These are phyloP conservation scores for Philopotamus ludificatus DNA, from an alignment of 1,140 invertebrate species.

Conservation along the genomic window DNA sequence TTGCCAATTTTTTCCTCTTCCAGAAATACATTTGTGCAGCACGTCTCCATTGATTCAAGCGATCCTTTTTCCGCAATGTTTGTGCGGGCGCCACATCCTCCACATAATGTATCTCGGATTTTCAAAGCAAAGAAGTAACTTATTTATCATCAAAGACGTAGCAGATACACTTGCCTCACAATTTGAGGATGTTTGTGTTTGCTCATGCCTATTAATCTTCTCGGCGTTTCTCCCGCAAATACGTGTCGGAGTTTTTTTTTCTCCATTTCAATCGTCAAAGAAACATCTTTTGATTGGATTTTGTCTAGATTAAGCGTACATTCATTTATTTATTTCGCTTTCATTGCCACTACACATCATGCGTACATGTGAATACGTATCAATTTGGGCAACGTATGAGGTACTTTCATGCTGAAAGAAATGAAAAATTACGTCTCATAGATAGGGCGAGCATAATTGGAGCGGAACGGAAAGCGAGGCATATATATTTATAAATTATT, in stretches of 20 bases:
- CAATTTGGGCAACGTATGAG: no score
- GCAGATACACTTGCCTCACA: background rate
- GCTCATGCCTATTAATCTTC: background rate
- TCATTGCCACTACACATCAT: no score
- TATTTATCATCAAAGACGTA: conserved; percentile 5
- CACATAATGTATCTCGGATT: background rate
- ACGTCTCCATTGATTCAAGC: conserved; percentile 3
- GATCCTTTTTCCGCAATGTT: conserved; percentile 3
- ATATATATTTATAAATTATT: no score
- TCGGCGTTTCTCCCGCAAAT: background rate
- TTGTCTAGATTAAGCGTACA: background rate
- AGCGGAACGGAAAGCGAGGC: no score
- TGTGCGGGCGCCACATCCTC: background rate
- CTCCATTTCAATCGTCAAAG: background rate
- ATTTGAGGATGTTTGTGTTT: background rate
- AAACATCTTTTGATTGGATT: background rate
- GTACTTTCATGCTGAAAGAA: no score
- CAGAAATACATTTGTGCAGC: no score
- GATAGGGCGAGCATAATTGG: no score
- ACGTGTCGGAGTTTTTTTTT: background rate
- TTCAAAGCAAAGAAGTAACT: conserved; percentile 6
- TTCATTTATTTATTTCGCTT: background rate
- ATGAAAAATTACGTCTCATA: no score
- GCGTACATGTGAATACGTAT: no score
- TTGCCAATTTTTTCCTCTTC: no score